Evolutionary conservation across 2,113 vertebrate genomes (phyloP).

Genomic region (Phyllostomus hastatus): DNA sequence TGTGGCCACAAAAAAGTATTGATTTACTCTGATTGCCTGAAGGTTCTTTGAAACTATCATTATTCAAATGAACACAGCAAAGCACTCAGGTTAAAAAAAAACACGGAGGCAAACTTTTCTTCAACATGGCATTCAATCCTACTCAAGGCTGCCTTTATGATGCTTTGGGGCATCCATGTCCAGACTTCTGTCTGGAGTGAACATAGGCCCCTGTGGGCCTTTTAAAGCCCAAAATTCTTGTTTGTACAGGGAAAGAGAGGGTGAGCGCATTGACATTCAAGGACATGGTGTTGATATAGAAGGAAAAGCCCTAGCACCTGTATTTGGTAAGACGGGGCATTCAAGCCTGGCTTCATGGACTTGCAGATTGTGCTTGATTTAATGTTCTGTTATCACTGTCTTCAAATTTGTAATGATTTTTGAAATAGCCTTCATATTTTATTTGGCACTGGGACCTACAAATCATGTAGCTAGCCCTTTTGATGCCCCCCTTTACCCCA

Average conservation of each 20-base stretch:
- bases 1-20: background rate
- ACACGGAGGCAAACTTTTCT: background rate
- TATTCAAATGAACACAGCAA: background rate
- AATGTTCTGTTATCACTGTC: background rate
- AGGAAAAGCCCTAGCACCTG: background rate
- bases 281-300: background rate
- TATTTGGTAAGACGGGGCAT: background rate
- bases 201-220: background rate
- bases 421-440: background rate
- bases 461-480: background rate
- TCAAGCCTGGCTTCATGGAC: background rate
- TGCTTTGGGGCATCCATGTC: background rate
- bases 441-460: background rate
- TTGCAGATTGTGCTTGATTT: background rate
- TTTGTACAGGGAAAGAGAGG: background rate
- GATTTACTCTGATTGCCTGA: constrained; percentile 3
- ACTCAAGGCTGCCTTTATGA: background rate
- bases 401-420: background rate
- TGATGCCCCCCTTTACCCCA: background rate
- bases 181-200: background rate
- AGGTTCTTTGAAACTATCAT: background rate
- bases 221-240: background rate
- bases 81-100: background rate
- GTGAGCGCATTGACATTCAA: background rate
- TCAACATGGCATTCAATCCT: background rate